phyloP scores from a whole-genome alignment of 2,797 vertebrate species.

The Monodelphis domestica region DNA sequence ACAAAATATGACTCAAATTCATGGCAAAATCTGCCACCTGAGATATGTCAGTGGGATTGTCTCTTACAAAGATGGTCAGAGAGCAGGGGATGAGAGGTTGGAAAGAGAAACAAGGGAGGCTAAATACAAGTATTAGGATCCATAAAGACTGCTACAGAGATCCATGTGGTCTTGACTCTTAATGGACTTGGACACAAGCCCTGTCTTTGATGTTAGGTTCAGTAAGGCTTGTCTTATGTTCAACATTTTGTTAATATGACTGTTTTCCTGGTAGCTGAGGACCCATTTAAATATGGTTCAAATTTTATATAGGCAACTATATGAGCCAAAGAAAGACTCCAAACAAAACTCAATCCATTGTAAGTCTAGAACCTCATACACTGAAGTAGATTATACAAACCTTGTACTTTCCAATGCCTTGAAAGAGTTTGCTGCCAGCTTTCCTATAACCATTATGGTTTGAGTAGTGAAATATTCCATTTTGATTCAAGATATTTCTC shows the following conservation, averaged over 20 bases:
- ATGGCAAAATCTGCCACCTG: not conserved
- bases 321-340: not conserved
- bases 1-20: not conserved
- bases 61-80: not conserved
- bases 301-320: not conserved
- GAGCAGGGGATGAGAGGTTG: not conserved
- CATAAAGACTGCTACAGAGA: not conserved
- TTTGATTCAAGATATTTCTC: too few relatives aligned
- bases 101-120: not conserved
- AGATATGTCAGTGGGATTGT: not conserved
- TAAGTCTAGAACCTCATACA: not conserved
- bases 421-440: not conserved
- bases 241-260: not conserved
- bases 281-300: not conserved
- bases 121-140: not conserved
- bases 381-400: not conserved
- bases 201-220: not conserved
- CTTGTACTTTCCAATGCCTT: not conserved
- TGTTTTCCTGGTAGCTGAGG: not conserved
- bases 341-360: not conserved
- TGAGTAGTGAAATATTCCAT: too few relatives aligned
- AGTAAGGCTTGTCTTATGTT: not conserved
- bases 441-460: too few relatives aligned
- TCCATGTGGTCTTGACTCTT: not conserved
- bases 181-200: not conserved